Conservation (phyloP, 2,113 vertebrate species). For the Trachemys scripta region DNA sequence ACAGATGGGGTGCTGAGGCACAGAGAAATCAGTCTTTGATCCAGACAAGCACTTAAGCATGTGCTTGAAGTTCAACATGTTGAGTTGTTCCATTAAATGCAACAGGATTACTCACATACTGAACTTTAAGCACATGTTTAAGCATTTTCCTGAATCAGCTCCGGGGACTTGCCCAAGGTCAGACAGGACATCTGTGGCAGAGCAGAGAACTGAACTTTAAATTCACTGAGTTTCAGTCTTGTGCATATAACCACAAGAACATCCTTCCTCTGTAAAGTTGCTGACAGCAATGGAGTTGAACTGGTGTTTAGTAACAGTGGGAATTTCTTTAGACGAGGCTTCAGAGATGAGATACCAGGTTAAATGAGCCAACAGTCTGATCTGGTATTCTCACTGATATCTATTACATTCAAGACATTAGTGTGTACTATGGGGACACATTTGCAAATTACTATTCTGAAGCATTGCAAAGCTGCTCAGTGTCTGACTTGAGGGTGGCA, state of each 20-base stretch:
- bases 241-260: background rate
- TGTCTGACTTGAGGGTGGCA: background rate
- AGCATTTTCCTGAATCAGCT: background rate
- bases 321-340: background rate
- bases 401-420: background rate
- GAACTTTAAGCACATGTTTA: background rate
- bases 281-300: background rate
- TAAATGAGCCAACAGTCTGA: background rate
- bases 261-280: background rate
- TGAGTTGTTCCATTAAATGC: background rate
- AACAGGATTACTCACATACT: background rate
- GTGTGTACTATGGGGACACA: background rate
- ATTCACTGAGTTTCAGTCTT: background rate
- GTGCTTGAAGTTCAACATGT: background rate
- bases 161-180: fast-evolving
- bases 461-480: background rate
- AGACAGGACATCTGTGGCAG: background rate
- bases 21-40: background rate
- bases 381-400: fast-evolving
- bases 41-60: background rate
- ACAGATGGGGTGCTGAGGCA: background rate
- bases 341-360: background rate
- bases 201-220: background rate
- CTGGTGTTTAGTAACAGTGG: background rate
- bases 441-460: background rate